These are phyloP conservation scores for Gambusia affinis DNA, from an alignment of 2,113 vertebrate species.

Conservation along the genomic window DNA sequence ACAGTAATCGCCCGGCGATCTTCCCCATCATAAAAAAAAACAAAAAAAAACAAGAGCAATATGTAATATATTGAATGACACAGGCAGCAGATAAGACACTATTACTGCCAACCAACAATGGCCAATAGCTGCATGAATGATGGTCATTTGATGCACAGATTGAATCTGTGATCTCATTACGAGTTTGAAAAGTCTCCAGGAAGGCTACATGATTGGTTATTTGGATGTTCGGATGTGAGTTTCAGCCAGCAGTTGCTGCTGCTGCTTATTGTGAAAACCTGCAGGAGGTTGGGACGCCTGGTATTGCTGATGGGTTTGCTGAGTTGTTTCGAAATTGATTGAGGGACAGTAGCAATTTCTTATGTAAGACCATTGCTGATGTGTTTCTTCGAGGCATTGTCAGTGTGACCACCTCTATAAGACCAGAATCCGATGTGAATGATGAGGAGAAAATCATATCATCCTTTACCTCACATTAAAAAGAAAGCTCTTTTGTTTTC, in stretches of 20 bases:
- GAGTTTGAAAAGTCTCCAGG: slow-evolving; percentile 55
- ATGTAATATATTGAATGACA: slow-evolving; percentile 61
- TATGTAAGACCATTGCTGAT: too few relatives aligned
- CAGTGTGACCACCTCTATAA: too few relatives aligned
- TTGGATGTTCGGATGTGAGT: slow-evolving; percentile 41
- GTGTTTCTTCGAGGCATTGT: too few relatives aligned
- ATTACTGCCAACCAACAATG: slow-evolving; percentile 57
- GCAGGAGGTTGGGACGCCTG: neutral
- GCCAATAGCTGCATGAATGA: slow-evolving; percentile 63
- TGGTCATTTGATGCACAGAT: slow-evolving; percentile 64
- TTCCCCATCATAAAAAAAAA: slow-evolving; percentile 58
- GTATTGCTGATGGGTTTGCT: slow-evolving; percentile 10
- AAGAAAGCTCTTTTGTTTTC: neutral
- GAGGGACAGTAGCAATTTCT: too few relatives aligned
- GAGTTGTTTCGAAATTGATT: neutral
- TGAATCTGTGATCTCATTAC: slow-evolving; percentile 59
- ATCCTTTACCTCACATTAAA: neutral
- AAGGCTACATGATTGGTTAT: slow-evolving; percentile 46
- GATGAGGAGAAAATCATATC: neutral
- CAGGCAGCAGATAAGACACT: slow-evolving; percentile 46
- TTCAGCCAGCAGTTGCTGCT: slow-evolving; percentile 8
- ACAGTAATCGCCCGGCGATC: slow-evolving; percentile 56
- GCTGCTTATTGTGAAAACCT: slow-evolving; percentile 13
- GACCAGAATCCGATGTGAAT: too few relatives aligned
- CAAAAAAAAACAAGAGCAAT: slow-evolving; percentile 47